A percentile compares a stretch with the other conserved stretches of the same genome.
Conservation (phyloP, 2,797 vertebrate species). For the Psittacula echo region DNA sequence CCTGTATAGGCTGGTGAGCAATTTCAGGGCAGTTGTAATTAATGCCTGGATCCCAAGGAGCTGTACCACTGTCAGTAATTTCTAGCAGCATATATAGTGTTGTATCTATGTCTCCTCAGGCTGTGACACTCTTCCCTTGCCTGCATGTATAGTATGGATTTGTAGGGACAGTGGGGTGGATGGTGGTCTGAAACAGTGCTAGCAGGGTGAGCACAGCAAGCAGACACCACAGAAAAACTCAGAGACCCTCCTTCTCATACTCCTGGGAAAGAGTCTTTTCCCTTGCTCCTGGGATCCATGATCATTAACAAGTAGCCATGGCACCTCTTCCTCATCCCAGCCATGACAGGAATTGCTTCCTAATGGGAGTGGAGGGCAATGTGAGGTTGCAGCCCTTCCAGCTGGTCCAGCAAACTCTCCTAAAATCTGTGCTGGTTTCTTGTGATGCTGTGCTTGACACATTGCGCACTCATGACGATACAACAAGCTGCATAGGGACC, state of each 20-base stretch:
- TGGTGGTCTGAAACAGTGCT: not conserved
- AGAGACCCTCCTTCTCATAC: not conserved
- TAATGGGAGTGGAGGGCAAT: not conserved
- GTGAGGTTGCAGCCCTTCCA: not conserved
- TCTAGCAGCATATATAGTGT: not conserved
- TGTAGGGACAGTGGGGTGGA: not conserved
- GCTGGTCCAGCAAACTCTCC: not conserved
- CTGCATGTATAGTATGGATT: not conserved
- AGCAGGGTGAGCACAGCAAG: not conserved
- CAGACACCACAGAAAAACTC: not conserved
- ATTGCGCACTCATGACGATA: not conserved
- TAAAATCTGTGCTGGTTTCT: not conserved
- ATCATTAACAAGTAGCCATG: not conserved
- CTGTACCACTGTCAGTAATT: not conserved
- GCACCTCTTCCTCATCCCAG: not conserved
- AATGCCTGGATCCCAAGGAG: not conserved
- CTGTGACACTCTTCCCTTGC: not conserved
- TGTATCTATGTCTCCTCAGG: not conserved
- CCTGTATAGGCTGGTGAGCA: not conserved
- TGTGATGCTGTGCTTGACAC: not conserved
- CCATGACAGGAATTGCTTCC: not conserved
- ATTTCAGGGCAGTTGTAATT: not conserved
- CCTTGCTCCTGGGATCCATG: not conserved
- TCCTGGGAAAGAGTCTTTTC: not conserved
- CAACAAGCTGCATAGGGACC: not conserved